Percentiles rank a stretch among this genome's conserved stretches.
Conservation (phyloP, 64 coral and sea anemone species). For the Trachythela sp. region DNA sequence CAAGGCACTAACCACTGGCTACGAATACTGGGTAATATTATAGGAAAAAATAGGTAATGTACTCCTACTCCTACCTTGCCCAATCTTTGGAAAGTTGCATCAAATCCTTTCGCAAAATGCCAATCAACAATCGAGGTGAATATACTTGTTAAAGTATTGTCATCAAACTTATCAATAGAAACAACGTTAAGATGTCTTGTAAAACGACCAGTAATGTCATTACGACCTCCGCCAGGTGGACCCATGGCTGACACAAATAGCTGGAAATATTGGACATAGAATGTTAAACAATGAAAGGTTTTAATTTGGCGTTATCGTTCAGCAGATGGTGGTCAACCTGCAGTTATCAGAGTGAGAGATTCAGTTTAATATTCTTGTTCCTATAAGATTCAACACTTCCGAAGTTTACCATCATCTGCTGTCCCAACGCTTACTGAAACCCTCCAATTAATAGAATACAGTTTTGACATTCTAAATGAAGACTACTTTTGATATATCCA, state of each 20-base stretch:
- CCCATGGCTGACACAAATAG: slow-evolving; percentile 93
- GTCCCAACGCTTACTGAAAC: too few species aligned
- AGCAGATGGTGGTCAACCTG: too few species aligned
- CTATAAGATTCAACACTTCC: too few species aligned
- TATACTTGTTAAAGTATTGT: slow-evolving; percentile 96
- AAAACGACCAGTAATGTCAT: slow-evolving; percentile 84
- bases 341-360: background rate
- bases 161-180: slow-evolving; percentile 95
- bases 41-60: too few species aligned
- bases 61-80: slow-evolving; percentile 82
- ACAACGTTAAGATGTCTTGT: slow-evolving; percentile 86
- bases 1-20: too few species aligned
- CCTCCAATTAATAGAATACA: too few species aligned
- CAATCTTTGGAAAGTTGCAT: slow-evolving; percentile 78
- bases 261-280: slow-evolving; percentile 38
- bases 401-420: too few species aligned
- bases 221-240: slow-evolving; percentile 89
- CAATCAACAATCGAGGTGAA: slow-evolving; percentile 97
- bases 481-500: too few species aligned
- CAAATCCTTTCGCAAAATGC: slow-evolving; percentile 99
- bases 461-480: too few species aligned
- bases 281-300: background rate
- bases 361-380: too few species aligned
- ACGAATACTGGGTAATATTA: too few species aligned
- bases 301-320: background rate